phyloP scores from a whole-genome alignment of 2,888 invertebrate species.

The Oscheius sp. region DNA sequence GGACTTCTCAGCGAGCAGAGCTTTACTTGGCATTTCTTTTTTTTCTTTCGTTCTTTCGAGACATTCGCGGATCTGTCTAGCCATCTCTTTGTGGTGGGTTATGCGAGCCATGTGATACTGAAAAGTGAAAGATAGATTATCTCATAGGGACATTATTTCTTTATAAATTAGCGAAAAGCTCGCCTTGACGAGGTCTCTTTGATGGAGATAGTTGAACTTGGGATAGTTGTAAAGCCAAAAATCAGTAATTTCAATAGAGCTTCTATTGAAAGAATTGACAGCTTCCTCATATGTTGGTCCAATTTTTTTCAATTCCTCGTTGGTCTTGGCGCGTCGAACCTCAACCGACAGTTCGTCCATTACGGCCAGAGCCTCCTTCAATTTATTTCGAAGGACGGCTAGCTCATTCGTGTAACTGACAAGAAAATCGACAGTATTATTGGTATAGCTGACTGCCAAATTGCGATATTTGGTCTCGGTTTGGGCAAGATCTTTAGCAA shows the following conservation, averaged over 20 bases:
- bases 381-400: background rate
- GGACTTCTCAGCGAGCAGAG: too few relatives aligned
- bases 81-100: background rate
- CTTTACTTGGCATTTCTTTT: too few relatives aligned
- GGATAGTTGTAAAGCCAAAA: slow-evolving; percentile 6
- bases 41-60: too few relatives aligned
- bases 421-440: background rate
- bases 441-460: background rate
- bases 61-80: too few relatives aligned
- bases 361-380: background rate
- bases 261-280: slow-evolving; percentile 6
- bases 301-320: slow-evolving; percentile 1
- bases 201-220: slow-evolving; percentile 9
- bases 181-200: slow-evolving; percentile 15
- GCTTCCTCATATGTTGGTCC: slow-evolving; percentile 4
- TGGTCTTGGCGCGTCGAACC: slow-evolving; percentile 3
- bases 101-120: slow-evolving; percentile 9
- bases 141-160: too few relatives aligned
- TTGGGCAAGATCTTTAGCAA: background rate
- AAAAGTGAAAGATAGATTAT: background rate
- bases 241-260: background rate
- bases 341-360: background rate
- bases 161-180: background rate
- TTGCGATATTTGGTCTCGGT: background rate
- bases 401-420: background rate